Base-by-base conservation (phyloP, 1,140 invertebrate species). In the Hylaeus volcanicus region DNA sequence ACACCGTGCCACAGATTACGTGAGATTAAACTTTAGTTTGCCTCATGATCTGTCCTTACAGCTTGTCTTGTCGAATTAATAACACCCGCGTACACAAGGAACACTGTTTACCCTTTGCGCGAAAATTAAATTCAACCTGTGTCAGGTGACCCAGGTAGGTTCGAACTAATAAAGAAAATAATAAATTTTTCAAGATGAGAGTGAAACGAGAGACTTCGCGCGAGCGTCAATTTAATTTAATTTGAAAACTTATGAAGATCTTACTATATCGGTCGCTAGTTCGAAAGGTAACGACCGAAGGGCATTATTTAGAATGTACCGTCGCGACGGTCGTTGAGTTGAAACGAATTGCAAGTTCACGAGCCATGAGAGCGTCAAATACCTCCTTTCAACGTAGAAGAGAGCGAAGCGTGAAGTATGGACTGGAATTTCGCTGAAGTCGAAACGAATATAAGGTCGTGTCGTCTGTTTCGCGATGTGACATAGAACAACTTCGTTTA, bases 21-120 rank as follows among this genome's bases (percentile, higher is more conserved):
- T n/a, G 6, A 45, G 37, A 76, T 65, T 76, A 69, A 69, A 60
- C n/a, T 48, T 76, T 15, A 41, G 9, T 26, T 2, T 26, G 12
- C 37, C 58, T 12, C 60, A 3, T 9, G 60, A 63, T 63, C 60
- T 41, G 5, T 5, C 60, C 37, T 63, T 64, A 5, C 43, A 8
- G 12, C 60, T 39, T 39, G 5, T 37, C 5, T 26, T 9, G 56
- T n/a, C n/a, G 55, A 56, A 5, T 56, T 56, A 56, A 56, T 56
- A n/a, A 56, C 14, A 56, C 15, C 14, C 15, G 15, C 15, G 55
- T 9, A 51, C 15, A n/a, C 55, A 56, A 15, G 3, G 55, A 56
- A 56, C 2, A 15, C 12, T 5, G 15, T 15, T 51, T 11, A 2
- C 51, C 11, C 9, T 11, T 51, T 9, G 6, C 51, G 11, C 9